These are phyloP conservation scores for Calcarius lapponicus DNA, from an alignment of 2,797 vertebrate genomes.

Conservation along the genomic window DNA sequence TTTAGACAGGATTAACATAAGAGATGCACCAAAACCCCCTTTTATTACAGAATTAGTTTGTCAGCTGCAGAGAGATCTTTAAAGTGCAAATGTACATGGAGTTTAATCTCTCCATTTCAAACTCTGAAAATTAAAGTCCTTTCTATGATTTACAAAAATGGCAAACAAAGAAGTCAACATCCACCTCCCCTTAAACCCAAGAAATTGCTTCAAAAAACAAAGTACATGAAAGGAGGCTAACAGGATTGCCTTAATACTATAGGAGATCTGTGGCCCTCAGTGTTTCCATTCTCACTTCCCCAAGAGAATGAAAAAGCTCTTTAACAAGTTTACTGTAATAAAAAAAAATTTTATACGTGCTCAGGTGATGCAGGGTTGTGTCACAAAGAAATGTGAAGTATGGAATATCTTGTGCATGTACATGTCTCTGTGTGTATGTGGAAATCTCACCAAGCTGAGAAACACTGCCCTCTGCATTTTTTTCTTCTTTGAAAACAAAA, in stretches of 20 bases:
- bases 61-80: neutral
- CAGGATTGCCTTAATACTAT: neutral
- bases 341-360: neutral
- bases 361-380: neutral
- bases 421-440: neutral
- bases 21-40: neutral
- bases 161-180: neutral
- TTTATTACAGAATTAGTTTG: neutral
- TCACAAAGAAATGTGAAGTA: neutral
- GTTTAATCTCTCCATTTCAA: neutral
- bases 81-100: neutral
- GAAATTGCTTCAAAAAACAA: neutral
- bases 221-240: fast-evolving
- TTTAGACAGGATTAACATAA: neutral
- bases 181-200: fast-evolving
- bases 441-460: neutral
- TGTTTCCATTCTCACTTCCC: neutral
- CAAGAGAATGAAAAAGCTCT: neutral
- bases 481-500: neutral
- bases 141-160: neutral
- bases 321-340: neutral
- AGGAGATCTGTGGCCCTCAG: neutral
- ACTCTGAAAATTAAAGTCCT: neutral
- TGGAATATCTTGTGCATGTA: fast-evolving
- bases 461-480: neutral